These are phyloP conservation scores for Holothuria scabra DNA, from an alignment of 53 echinoderm and acorn worm species.

Conservation along the genomic window DNA sequence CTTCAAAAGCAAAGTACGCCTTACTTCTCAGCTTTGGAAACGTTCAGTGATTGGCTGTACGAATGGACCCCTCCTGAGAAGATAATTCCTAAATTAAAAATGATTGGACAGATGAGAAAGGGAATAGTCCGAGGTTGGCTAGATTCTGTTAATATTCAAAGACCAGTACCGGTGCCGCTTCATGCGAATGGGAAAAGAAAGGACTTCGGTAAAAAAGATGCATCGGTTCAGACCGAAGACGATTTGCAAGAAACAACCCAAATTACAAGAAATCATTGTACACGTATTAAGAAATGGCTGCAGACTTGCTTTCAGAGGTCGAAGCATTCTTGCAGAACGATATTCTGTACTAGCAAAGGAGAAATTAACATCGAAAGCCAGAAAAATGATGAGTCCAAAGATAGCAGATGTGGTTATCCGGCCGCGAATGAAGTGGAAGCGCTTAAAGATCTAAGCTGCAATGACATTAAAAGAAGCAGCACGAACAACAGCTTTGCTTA, in stretches of 20 bases:
- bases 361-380: not conserved
- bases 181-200: not conserved
- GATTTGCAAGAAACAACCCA: not conserved
- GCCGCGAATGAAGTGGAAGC: not conserved
- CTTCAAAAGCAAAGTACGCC: no score
- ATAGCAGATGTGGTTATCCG: not conserved
- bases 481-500: no score
- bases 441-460: not conserved
- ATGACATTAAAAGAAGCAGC: not conserved
- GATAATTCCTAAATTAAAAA: not conserved
- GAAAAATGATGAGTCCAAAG: not conserved
- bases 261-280: not conserved
- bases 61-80: slow-evolving; percentile 22
- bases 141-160: not conserved
- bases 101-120: slow-evolving; percentile 11
- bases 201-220: not conserved
- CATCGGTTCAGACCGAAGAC: slow-evolving; percentile 7
- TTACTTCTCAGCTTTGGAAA: slow-evolving; percentile 13
- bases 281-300: not conserved
- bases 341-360: not conserved
- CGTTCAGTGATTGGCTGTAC: slow-evolving; percentile 13
- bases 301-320: not conserved
- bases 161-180: no score
- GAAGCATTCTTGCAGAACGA: no score
- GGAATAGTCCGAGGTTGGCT: slow-evolving; percentile 6